Percentiles rank a stretch among this genome's conserved stretches.
Conservation (phyloP, 1,140 invertebrate species). For the Bombus waltoni region DNA sequence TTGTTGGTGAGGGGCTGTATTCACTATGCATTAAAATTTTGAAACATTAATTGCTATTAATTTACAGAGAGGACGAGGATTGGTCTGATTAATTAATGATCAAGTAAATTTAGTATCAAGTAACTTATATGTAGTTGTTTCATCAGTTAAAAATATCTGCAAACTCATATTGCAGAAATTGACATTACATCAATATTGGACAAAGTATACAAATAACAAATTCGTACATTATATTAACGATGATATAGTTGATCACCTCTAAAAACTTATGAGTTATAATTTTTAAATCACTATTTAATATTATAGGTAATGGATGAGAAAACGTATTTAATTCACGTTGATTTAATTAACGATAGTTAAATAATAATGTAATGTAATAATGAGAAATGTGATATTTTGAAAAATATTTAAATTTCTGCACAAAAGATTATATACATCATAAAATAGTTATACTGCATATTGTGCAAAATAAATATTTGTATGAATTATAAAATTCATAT, state of each 20-base stretch:
- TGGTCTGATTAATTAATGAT: conserved; percentile 68
- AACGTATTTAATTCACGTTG: conserved; percentile 10
- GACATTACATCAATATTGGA: conserved; percentile 6
- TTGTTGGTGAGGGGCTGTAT: conserved; percentile 51
- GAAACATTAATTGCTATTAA: conserved; percentile 61
- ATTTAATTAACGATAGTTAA: conserved; percentile 3
- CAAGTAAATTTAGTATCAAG: conserved; percentile 37
- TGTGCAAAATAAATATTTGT: conserved; percentile 14
- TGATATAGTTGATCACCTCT: neutral
- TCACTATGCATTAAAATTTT: conserved; percentile 4
- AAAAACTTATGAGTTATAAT: neutral
- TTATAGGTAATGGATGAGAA: neutral
- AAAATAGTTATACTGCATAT: conserved; percentile 5
- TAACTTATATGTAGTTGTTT: conserved; percentile 36
- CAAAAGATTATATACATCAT: conserved; percentile 21
- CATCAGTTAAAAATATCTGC: conserved; percentile 11
- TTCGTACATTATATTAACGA: conserved; percentile 36
- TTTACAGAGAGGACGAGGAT: conserved; percentile 70
- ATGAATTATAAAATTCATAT: conserved; percentile 13
- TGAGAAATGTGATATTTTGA: conserved; percentile 27
- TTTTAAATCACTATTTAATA: conserved; percentile 5
- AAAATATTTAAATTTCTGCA: conserved; percentile 28
- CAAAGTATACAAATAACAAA: conserved; percentile 18
- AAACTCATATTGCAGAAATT: conserved; percentile 27
- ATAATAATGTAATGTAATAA: neutral